Conservation (phyloP, 2,113 vertebrate species). For the Baryphthengus martii region DNA sequence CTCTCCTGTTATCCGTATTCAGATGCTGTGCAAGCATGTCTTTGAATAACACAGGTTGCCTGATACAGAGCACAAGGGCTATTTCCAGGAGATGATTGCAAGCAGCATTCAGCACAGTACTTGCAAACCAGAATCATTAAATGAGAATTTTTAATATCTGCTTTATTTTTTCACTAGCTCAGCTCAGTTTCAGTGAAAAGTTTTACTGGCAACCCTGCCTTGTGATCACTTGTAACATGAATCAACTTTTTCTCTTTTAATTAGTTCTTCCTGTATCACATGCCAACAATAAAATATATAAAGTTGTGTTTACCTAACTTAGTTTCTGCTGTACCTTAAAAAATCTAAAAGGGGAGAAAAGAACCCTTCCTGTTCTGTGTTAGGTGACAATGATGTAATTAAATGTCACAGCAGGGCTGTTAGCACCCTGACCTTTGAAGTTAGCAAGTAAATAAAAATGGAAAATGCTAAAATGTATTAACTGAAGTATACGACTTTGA, state of each 20-base stretch:
- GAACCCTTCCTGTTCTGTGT: background rate
- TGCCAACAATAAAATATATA: background rate
- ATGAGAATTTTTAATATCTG: background rate
- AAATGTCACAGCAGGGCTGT: background rate
- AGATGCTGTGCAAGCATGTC: background rate
- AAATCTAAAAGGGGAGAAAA: background rate
- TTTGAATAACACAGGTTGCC: background rate
- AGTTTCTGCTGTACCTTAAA: background rate
- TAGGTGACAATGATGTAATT: background rate
- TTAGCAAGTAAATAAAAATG: background rate
- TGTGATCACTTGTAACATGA: background rate
- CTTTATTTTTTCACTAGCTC: background rate
- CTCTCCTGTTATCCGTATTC: rapidly evolving
- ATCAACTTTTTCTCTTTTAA: background rate
- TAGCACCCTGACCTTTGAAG: background rate
- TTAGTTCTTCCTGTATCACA: background rate
- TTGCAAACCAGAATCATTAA: background rate
- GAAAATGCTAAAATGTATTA: background rate
- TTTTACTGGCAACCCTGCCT: background rate
- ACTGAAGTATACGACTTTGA: background rate
- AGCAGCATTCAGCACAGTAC: background rate
- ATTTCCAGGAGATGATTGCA: background rate
- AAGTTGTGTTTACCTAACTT: background rate
- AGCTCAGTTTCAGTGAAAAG: background rate
- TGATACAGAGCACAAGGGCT: background rate